Base-by-base conservation (phyloP, 2,888 invertebrate genomes). In the Xiphydria camelus region DNA sequence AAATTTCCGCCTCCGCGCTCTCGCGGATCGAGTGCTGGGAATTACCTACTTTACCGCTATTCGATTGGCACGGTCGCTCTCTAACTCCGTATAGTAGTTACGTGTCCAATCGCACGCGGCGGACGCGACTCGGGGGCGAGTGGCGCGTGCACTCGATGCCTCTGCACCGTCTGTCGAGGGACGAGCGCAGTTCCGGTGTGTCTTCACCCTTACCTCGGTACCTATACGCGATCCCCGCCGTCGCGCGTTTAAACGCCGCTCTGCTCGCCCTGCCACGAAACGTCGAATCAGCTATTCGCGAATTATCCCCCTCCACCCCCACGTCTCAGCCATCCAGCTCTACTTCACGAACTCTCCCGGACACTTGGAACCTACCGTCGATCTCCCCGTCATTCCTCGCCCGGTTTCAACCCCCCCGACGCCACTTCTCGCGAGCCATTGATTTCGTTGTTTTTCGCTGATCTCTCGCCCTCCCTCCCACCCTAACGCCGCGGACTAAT, bases 271-370 rank as follows among this genome's bases (percentile, higher is more conserved):
- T 6, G 9, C 18, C 18, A 36, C 45, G 42, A 62, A 62, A 55
- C 53, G 64, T 64, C 51, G 62, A 60, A 52, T 62, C 64, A 64
- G 64, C 62, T 51, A 52, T 64, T 59, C 47, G 47, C 44, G 47
- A 58, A 62, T 62, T 56, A 58, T 23, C 14, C 20, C 7, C 34
- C n/a, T n/a, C n/a, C n/a, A n/a, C n/a, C n/a, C n/a, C n/a, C n/a
- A n/a, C n/a, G n/a, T n/a, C n/a, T n/a, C n/a, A n/a, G n/a, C n/a
- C 34, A 34, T n/a, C 34, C 34, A 23, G 41, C 46, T 47, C 52
- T 52, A 49, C 46, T 49, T 51, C 47, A 31, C 17, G 15, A 23
- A 41, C 22, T 9, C 12, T 2, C 32, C 17, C 20, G 7, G 40
- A 17, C 18, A 26, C 18, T 33, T 41, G 39, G 39, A 25, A 12